Conservation (phyloP, 2,113 vertebrate genomes). For the Heterotis niloticus region DNA sequence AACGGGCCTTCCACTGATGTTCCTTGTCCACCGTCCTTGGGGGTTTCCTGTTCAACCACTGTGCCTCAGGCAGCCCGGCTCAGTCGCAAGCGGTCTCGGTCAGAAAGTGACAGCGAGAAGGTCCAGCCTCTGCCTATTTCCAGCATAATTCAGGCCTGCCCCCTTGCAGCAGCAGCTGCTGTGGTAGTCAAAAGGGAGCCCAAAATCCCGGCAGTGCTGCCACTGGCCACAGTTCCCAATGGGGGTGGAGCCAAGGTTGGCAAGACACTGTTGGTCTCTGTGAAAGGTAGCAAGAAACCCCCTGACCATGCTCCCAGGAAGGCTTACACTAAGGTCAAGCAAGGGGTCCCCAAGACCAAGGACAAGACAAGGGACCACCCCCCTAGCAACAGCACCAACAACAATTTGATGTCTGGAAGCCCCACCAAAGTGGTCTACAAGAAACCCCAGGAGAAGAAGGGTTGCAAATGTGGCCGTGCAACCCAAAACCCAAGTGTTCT, state of each 20-base stretch:
- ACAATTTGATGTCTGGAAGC: conserved; percentile 77
- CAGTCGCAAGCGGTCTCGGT: conserved; percentile 90
- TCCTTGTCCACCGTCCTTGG: conserved; percentile 66
- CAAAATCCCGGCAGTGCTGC: conserved; percentile 74
- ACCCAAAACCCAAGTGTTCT: conserved; percentile 99
- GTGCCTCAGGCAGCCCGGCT: conserved; percentile 76
- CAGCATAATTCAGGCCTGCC: conserved; percentile 80
- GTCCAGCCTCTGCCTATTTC: conserved; percentile 91
- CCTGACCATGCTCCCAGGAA: conserved; percentile 91
- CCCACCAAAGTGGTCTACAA: conserved; percentile 96
- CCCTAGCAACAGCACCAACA: conserved; percentile 65
- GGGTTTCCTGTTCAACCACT: conserved; percentile 74
- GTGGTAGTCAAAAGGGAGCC: conserved; percentile 78
- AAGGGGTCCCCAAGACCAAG: conserved; percentile 85
- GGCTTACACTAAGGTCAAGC: conserved; percentile 87
- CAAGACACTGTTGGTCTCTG: conserved; percentile 83
- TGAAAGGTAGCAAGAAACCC: conserved; percentile 87
- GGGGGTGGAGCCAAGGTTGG: conserved; percentile 86
- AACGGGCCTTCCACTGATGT: conserved; percentile 74
- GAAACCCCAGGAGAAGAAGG: conserved; percentile 97
- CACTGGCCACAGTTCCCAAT: conserved; percentile 85
- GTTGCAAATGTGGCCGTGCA: conserved; percentile 96
- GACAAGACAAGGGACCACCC: conserved; percentile 86
- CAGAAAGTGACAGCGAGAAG: conserved; percentile 96
- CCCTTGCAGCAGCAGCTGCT: conserved; percentile 71